Percentiles rank a stretch among this genome's conserved stretches.
Conservation (phyloP, 2,888 invertebrate species). For the Troides helena region DNA sequence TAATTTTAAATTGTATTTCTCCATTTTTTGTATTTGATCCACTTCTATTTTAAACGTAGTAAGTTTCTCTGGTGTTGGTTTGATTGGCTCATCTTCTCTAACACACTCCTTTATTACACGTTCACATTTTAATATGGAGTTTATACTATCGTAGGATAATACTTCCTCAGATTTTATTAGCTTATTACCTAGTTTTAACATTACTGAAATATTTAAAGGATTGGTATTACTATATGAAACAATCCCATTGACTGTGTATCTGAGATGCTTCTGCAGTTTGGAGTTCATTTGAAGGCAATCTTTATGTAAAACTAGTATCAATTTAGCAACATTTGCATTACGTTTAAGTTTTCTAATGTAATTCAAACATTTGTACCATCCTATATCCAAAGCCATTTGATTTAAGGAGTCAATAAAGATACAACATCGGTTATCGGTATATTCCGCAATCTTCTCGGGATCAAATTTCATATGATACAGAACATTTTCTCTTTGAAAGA, state of each 20-base stretch:
- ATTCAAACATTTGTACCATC: conserved; percentile 61
- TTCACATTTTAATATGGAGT: conserved; percentile 49
- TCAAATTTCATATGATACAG: conserved; percentile 49
- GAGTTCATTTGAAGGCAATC: conserved; percentile 69
- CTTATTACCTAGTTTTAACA: conserved; percentile 78
- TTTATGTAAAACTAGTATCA: conserved; percentile 68
- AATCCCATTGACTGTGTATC: conserved; percentile 67
- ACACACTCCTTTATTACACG: conserved; percentile 50
- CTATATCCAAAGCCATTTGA: conserved; percentile 62
- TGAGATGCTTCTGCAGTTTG: conserved; percentile 65
- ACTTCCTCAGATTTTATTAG: conserved; percentile 67
- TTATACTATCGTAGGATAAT: conserved; percentile 54
- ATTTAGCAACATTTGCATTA: conserved; percentile 49
- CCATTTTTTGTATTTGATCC: conserved; percentile 81
- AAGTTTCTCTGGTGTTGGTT: conserved; percentile 62
- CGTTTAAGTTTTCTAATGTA: conserved; percentile 46
- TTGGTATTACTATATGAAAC: conserved; percentile 52
- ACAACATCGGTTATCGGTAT: conserved; percentile 45
- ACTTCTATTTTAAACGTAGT: conserved; percentile 84
- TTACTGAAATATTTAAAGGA: conserved; percentile 52
- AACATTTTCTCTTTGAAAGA: conserved; percentile 46
- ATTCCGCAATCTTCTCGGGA: conserved; percentile 40
- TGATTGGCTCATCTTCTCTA: conserved; percentile 58
- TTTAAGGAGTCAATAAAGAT: conserved; percentile 68
- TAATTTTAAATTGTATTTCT: conserved; percentile 79